Conservation (phyloP, 1,140 invertebrate species). For the Drosophila orena region DNA sequence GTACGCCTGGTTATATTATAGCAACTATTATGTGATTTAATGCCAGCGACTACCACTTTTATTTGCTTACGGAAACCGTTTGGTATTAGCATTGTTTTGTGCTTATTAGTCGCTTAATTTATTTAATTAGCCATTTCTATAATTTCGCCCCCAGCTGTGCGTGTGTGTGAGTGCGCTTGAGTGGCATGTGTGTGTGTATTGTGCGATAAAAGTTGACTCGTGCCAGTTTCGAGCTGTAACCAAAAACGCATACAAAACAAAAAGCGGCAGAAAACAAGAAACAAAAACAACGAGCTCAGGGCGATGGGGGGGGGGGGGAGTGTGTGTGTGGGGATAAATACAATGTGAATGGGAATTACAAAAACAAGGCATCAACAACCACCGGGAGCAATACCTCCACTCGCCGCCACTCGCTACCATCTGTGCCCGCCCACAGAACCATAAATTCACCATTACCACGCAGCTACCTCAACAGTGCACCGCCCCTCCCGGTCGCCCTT, state of each 20-base stretch:
- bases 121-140: conserved; percentile 12
- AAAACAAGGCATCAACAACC: conserved; percentile 73
- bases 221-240: conserved; percentile 73
- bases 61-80: too few relatives aligned
- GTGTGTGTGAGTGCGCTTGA: conserved; percentile 27
- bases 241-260: conserved; percentile 59
- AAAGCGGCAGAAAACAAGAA: conserved; percentile 27
- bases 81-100: background rate
- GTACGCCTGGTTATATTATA: too few relatives aligned
- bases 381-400: conserved; percentile 33
- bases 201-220: conserved; percentile 75
- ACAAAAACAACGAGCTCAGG: conserved; percentile 15
- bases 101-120: background rate
- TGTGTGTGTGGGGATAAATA: conserved; percentile 22
- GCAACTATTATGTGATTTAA: too few relatives aligned
- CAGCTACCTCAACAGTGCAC: conserved; percentile 66
- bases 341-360: conserved; percentile 68
- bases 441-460: conserved; percentile 74
- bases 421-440: conserved; percentile 43
- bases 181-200: conserved; percentile 39
- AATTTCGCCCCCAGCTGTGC: conserved; percentile 1
- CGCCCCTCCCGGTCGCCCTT: background rate
- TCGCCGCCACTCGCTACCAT: conserved; percentile 5
- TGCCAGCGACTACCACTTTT: too few relatives aligned
- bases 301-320: conserved; percentile 1